Evolutionary conservation across 2,113 vertebrate species (phyloP).

Genomic region (Hydrochoerus hydrochaeris): DNA sequence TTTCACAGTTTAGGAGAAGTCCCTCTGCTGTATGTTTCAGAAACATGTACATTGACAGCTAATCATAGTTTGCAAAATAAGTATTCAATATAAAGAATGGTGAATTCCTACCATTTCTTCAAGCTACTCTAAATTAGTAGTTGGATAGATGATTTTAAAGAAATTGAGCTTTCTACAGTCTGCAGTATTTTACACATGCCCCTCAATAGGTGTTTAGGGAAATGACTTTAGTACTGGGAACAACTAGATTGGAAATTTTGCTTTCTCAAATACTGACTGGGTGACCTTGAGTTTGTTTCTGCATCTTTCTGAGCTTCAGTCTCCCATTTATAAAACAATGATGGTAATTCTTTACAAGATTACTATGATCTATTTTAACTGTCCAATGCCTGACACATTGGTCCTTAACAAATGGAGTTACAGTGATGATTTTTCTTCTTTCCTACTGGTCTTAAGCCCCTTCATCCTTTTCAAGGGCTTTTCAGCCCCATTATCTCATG

Average conservation of each 20-base stretch:
- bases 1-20: background rate
- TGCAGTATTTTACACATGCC: background rate
- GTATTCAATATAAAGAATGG: background rate
- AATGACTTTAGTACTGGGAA: background rate
- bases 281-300: background rate
- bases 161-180: background rate
- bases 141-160: background rate
- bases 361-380: constrained; percentile 18
- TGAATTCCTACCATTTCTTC: background rate
- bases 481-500: constrained; percentile 57
- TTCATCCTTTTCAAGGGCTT: constrained; percentile 62
- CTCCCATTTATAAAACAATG: background rate
- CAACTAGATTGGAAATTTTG: background rate
- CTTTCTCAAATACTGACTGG: constrained; percentile 11
- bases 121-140: background rate
- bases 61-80: background rate
- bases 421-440: constrained; percentile 15
- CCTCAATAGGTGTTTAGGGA: background rate
- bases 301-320: background rate
- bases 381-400: background rate
- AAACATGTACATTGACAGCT: background rate
- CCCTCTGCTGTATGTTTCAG: background rate
- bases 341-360: background rate
- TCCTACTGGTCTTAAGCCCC: background rate
- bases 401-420: constrained; percentile 61